Evolutionary conservation across 1,140 invertebrate species (phyloP).

Genomic region (Drosophila nigrodunni): DNA sequence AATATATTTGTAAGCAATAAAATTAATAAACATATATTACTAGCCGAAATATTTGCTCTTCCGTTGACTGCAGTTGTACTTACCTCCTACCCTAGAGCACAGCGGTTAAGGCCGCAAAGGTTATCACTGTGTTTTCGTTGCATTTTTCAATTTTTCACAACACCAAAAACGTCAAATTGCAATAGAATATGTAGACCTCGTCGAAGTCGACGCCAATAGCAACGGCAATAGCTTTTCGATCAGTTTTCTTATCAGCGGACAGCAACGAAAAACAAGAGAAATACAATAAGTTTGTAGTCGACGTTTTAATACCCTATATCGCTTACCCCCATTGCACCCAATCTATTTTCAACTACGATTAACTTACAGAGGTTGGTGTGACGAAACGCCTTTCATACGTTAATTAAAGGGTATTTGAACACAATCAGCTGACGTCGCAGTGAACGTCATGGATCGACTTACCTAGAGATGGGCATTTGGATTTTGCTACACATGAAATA

Average conservation of each 20-base stretch:
- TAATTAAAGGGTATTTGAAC: slow-evolving; percentile 17
- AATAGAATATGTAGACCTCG: background rate
- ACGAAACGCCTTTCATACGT: background rate
- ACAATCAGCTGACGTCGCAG: slow-evolving; percentile 21
- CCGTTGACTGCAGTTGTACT: slow-evolving; percentile 28
- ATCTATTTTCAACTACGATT: background rate
- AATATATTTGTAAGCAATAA: no score
- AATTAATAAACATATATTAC: no score
- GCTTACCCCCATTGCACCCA: background rate
- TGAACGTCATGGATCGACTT: slow-evolving; percentile 27
- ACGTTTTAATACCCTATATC: slow-evolving; percentile 1
- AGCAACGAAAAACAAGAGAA: slow-evolving; percentile 32
- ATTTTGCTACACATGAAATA: slow-evolving; percentile 49
- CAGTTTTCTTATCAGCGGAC: slow-evolving; percentile 49
- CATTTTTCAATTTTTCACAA: slow-evolving; percentile 27
- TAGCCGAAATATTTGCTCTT: background rate
- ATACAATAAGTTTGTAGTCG: background rate
- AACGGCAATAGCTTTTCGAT: slow-evolving; percentile 18
- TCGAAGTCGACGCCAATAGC: background rate
- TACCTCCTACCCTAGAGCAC: slow-evolving; percentile 24
- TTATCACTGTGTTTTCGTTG: slow-evolving; percentile 50
- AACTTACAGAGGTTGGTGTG: background rate
- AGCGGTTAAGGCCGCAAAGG: slow-evolving; percentile 46
- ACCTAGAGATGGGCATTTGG: slow-evolving; percentile 49
- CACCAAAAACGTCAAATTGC: slow-evolving; percentile 21